phyloP scores from a whole-genome alignment of 2,888 invertebrate species.

The Caenorhabditis wallacei region DNA sequence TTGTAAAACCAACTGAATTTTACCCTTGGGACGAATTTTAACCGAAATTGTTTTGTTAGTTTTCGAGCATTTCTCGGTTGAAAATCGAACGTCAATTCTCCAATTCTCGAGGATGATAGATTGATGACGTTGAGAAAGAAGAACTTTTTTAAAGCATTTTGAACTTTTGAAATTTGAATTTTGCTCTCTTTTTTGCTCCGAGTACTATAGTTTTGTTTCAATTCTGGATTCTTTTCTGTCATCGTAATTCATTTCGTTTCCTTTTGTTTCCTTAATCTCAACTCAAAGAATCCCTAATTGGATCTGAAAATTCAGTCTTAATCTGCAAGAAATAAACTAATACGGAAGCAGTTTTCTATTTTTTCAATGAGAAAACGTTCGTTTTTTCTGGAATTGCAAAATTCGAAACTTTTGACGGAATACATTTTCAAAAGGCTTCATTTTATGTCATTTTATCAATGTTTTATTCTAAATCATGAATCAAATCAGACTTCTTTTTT shows the following conservation, averaged over 20 bases:
- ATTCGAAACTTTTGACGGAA: neutral
- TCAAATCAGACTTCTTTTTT: slow-evolving; percentile 28
- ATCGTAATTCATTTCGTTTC: too few species aligned
- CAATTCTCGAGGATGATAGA: neutral
- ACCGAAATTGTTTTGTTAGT: slow-evolving; percentile 36
- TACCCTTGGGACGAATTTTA: slow-evolving; percentile 41
- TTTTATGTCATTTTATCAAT: neutral
- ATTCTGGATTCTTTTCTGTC: neutral
- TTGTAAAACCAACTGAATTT: slow-evolving; percentile 39
- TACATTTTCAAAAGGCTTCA: slow-evolving; percentile 3
- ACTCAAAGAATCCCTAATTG: neutral
- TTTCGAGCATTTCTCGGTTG: slow-evolving; percentile 10
- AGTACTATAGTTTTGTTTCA: neutral
- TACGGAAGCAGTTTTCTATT: slow-evolving; percentile 2
- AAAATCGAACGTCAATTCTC: slow-evolving; percentile 27
- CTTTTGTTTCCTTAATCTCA: neutral
- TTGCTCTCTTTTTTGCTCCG: neutral
- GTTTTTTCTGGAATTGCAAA: neutral
- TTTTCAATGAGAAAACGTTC: neutral
- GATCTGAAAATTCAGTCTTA: neutral
- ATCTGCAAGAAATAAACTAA: neutral
- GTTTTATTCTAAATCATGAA: slow-evolving; percentile 27
- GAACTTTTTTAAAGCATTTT: neutral
- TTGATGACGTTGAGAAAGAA: neutral
- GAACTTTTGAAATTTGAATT: too few species aligned